Conservation (phyloP, 2,888 invertebrate species). For the Leucozona laternaria region DNA sequence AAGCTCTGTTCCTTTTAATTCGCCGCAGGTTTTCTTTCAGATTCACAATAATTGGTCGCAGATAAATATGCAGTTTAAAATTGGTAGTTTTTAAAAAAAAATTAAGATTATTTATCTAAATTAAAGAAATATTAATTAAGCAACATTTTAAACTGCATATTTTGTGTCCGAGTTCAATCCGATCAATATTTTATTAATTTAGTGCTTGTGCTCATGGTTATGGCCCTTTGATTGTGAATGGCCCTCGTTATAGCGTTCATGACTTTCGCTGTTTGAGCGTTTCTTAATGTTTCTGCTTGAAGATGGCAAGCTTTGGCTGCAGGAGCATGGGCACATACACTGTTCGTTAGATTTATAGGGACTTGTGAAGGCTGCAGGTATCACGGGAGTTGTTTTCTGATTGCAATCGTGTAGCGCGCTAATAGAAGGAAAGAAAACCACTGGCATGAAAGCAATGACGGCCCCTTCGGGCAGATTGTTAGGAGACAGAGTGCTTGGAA, state of each 20-base stretch:
- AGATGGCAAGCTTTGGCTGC: slow-evolving; percentile 81
- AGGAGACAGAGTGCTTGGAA: slow-evolving; percentile 81
- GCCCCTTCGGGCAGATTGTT: slow-evolving; percentile 85
- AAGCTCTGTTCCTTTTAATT: slow-evolving; percentile 29
- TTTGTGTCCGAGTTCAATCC: slow-evolving; percentile 19
- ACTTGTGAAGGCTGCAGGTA: slow-evolving; percentile 78
- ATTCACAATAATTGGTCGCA: neutral
- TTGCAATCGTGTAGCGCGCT: slow-evolving; percentile 82
- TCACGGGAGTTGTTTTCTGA: slow-evolving; percentile 78
- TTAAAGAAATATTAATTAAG: neutral
- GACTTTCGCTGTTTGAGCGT: slow-evolving; percentile 74
- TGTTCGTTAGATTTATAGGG: slow-evolving; percentile 80
- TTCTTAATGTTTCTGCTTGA: slow-evolving; percentile 78
- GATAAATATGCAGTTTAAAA: slow-evolving; percentile 22
- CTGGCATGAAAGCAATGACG: slow-evolving; percentile 88
- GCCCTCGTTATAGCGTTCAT: slow-evolving; percentile 68
- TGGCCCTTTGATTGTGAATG: neutral
- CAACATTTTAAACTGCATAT: slow-evolving; percentile 11
- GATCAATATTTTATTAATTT: neutral
- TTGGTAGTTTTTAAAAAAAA: neutral
- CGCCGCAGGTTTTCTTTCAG: slow-evolving; percentile 3
- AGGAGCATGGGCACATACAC: slow-evolving; percentile 83
- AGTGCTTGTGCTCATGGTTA: slow-evolving; percentile 10
- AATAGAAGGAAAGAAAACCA: slow-evolving; percentile 87
- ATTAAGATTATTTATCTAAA: neutral